Evolutionary conservation across 2,113 vertebrate species (phyloP), one percentile per base, ranked within the genome.

Genomic region (Scopus umbretta): DNA sequence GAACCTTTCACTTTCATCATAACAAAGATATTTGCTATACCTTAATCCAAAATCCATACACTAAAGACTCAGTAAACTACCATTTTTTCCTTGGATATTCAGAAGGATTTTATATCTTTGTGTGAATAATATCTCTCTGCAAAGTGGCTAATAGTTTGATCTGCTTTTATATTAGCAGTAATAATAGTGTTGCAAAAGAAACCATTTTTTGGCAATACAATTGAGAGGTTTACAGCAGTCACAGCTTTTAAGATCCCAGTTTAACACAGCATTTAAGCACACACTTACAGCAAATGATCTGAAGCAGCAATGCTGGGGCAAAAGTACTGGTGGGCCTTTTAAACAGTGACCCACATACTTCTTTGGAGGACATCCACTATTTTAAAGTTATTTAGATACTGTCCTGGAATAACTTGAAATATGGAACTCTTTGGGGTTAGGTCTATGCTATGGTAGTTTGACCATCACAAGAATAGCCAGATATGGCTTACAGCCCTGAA

Each of bases 11-110:
- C 87, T 95, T 97, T 96, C 93, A 97, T 98, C 92, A 97, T 97
- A 94, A 92, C 80, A 97, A 97, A 97, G 86, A 89, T 94, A 97
- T 96, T 95, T 97, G 65, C 94, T 88, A 86, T 95, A 97, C 66
- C 53, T 90, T 97, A 97, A 98, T 96, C 96, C 96, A 96, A 97
- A 98, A 98, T 97, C 96, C 70, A 97, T 97, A 96, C 4, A 22
- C 76, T 83, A 88, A 71, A 96, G 83, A 93, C 93, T 95, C 72
- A 63, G 80, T 88, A 91, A 96, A 89, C 71, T 93, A 58, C 55
- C 38, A 36, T 80, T 75, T 66, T 95, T 94, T 74, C 65, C 92
- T 83, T 93, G 81, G 74, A 84, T 86, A 34, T 76, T 96, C 86
- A 83, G 74, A 92, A 72, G 75, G 61, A 95, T 97, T 94, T 96